These are phyloP conservation scores for Cossypha niveicapilla DNA, from an alignment of 2,797 vertebrate genomes.

Conservation along the genomic window DNA sequence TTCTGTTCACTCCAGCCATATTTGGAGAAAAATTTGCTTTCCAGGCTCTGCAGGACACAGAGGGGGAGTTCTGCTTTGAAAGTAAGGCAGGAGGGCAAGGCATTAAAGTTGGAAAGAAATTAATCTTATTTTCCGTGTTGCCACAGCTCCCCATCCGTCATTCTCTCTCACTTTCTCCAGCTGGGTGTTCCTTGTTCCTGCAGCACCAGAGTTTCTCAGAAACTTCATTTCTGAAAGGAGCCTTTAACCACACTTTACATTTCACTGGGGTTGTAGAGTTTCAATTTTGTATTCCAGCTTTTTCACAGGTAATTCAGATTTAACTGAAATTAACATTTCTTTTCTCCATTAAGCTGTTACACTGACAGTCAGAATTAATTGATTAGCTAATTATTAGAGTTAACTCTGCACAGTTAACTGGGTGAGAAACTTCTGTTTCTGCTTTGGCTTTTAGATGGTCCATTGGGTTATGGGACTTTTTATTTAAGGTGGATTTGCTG, in stretches of 20 bases:
- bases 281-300: not conserved
- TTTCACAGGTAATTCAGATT: not conserved
- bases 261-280: not conserved
- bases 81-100: not conserved
- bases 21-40: slow-evolving; percentile 44
- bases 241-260: not conserved
- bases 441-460: not conserved
- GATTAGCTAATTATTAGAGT: not conserved
- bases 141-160: not conserved
- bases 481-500: not conserved
- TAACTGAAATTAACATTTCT: not conserved
- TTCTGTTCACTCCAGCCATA: slow-evolving; percentile 5
- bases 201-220: not conserved
- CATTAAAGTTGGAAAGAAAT: not conserved
- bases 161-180: not conserved
- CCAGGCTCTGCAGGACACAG: not conserved
- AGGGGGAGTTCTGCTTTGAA: slow-evolving; percentile 1
- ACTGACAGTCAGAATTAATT: not conserved
- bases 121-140: not conserved
- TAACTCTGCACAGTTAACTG: not conserved
- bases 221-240: not conserved
- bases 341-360: not conserved
- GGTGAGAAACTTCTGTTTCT: not conserved
- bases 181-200: not conserved
- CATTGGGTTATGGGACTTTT: not conserved